These are phyloP conservation scores for Tragelaphus scriptus DNA, from an alignment of 2,113 vertebrate genomes.

Conservation along the genomic window DNA sequence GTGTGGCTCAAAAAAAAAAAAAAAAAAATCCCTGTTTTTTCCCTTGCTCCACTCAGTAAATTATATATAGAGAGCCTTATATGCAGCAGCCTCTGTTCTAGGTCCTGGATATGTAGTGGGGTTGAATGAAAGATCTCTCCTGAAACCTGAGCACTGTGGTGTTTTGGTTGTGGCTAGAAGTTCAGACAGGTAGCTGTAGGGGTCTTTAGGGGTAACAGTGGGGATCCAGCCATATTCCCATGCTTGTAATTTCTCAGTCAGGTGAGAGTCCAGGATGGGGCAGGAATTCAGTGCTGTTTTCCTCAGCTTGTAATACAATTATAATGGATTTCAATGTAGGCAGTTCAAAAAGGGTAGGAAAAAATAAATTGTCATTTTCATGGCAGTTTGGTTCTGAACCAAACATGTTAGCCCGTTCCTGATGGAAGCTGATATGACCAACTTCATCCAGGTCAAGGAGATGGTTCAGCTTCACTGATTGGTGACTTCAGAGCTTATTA, in stretches of 20 bases:
- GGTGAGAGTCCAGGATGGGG: neutral
- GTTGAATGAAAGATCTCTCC: neutral
- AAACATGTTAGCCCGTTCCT: neutral
- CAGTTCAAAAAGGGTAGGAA: neutral
- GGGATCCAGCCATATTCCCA: neutral
- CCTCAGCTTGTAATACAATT: neutral
- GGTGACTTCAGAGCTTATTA: neutral
- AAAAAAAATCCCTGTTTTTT: neutral
- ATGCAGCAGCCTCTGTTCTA: neutral
- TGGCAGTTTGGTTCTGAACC: neutral
- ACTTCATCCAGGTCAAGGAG: neutral
- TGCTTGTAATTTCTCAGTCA: neutral
- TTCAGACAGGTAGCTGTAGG: neutral
- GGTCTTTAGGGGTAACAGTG: accelerated
- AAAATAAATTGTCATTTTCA: neutral
- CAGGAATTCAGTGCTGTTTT: neutral
- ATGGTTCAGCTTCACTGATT: neutral
- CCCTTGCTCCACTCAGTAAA: neutral
- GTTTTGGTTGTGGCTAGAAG: neutral
- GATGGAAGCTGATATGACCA: accelerated
- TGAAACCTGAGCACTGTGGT: neutral
- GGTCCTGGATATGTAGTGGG: neutral
- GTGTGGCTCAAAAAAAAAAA: neutral
- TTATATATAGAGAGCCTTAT: neutral
- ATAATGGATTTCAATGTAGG: neutral